Evolutionary conservation across 2,888 invertebrate species (phyloP).

Genomic region (Elysia crispata): DNA sequence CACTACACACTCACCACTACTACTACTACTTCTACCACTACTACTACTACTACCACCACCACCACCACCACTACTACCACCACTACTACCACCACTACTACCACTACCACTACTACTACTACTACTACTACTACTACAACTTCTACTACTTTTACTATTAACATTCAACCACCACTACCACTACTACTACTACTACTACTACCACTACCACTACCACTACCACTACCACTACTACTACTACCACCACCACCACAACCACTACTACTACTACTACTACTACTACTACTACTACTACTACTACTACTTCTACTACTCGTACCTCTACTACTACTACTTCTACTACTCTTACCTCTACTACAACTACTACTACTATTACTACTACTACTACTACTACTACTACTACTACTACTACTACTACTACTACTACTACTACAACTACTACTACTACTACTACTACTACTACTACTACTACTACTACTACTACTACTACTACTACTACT

Average conservation of each 20-base stretch:
- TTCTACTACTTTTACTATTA: slow-evolving; percentile 7
- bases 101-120: slow-evolving; percentile 9
- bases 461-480: slow-evolving; percentile 19
- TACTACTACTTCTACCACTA: no score
- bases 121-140: slow-evolving; percentile 26
- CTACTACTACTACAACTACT: slow-evolving; percentile 16
- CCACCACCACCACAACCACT: no score
- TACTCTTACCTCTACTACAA: not conserved
- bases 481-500: slow-evolving; percentile 17
- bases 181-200: slow-evolving; percentile 17
- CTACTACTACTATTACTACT: slow-evolving; percentile 9
- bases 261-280: not conserved
- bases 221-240: not conserved
- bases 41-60: slow-evolving; percentile 26
- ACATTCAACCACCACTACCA: not conserved
- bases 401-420: slow-evolving; percentile 19
- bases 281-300: slow-evolving; percentile 23
- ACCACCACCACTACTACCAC: slow-evolving; percentile 26
- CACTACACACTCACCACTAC: no score
- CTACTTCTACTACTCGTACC: not conserved
- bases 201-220: slow-evolving; percentile 12
- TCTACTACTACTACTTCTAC: not conserved
- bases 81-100: not conserved
- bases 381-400: slow-evolving; percentile 19
- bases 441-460: slow-evolving; percentile 19